A percentile compares a stretch with the other conserved stretches of the same genome.
Conservation (phyloP, 2,888 invertebrate species). For the Nomada ruficornis region DNA sequence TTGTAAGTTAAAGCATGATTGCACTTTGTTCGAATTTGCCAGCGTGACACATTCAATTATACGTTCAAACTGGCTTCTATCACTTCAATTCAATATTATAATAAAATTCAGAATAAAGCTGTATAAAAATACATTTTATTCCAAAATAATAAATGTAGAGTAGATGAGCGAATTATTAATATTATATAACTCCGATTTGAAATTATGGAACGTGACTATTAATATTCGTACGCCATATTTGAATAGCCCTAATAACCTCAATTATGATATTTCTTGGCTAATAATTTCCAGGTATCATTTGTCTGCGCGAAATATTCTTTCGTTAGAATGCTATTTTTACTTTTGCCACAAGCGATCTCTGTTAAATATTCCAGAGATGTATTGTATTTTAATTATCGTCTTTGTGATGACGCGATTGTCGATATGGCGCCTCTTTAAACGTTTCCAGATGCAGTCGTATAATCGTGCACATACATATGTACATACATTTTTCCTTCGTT, state of each 20-base stretch:
- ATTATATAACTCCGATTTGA: not conserved
- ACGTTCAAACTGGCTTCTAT: not conserved
- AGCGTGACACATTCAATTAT: not conserved
- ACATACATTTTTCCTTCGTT: slow-evolving; percentile 1
- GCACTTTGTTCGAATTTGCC: not conserved
- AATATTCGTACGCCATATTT: not conserved
- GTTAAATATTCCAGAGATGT: not conserved
- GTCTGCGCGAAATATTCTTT: not conserved
- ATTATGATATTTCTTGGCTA: not conserved
- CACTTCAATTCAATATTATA: not conserved
- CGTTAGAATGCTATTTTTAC: not conserved
- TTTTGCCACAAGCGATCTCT: slow-evolving; percentile 2
- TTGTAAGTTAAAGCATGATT: not conserved
- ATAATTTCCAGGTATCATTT: not conserved
- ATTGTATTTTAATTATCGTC: slow-evolving; percentile 25
- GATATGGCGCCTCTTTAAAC: not conserved
- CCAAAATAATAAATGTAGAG: not conserved
- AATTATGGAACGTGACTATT: not conserved
- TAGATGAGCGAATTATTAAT: not conserved
- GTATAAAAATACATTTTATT: too few species aligned
- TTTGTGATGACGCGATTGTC: not conserved
- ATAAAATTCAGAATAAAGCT: too few species aligned
- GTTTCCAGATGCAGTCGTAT: not conserved
- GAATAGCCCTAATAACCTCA: not conserved
- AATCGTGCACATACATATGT: not conserved